Evolutionary conservation across 2,113 vertebrate species (phyloP), one percentile per base, ranked within the genome.

Genomic region (Lipophrys pholis): DNA sequence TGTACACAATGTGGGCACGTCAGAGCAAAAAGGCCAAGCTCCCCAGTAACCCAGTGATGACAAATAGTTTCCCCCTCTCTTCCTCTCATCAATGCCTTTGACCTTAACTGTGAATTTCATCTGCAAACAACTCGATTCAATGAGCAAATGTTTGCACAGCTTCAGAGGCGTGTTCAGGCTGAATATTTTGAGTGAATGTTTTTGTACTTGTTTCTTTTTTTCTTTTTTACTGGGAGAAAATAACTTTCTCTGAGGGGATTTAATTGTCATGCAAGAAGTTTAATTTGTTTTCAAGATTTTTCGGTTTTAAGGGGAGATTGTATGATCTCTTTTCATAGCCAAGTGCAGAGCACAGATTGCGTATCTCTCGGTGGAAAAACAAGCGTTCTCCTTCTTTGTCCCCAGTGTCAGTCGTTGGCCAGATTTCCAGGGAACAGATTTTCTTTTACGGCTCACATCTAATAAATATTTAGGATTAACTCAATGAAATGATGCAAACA

Each of bases 401-500:
- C 85, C 85, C 41, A 11, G 66, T 77, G 88, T 83, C 83, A 86
- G 67, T 54, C 42, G 42, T 69, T 76, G 63, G 75, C 78, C 66
- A 69, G 67, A 63, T 80, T 87, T 91, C 69, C 77, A 77, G 59
- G 78, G 76, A 90, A 85, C 83, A 91, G 76, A 73, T 87, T 89
- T 89, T 87, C 89, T 89, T 91, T 92, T 89, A 89, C 82, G 76
- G 87, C 81, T 76, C 83, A 55, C 70, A 86, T 90, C 88, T 92
- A 87, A 91, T 91, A 92, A 88, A 92, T 92, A 91, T 93, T 90
- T 91, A 83, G 87, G 78, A 89, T 91, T 82, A 90, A 85, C 80
- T 84, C 88, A 87, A 87, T 87, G 87, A 91, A 92, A 90, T 69
- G 86, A 83, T 88, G 87, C 87, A 92, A 93, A 91, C 84, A 91